These are phyloP conservation scores for Anarhynchus alexandrinus DNA, from an alignment of 2,113 vertebrate genomes.

Conservation along the genomic window DNA sequence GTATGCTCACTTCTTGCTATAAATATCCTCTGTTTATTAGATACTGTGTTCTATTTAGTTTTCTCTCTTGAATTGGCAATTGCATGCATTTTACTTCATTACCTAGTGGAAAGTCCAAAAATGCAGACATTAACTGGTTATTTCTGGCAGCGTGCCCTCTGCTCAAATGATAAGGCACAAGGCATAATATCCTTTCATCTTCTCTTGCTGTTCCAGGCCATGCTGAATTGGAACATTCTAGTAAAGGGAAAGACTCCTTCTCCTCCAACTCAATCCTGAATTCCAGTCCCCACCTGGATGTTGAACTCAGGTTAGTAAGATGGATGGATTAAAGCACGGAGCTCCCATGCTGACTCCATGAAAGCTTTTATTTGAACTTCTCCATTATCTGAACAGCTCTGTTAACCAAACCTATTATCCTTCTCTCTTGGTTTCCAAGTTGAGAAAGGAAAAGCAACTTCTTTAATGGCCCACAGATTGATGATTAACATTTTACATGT, in stretches of 20 bases:
- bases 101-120: neutral
- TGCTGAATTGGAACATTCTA: neutral
- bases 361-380: constrained; percentile 67
- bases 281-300: neutral
- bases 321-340: constrained; percentile 52
- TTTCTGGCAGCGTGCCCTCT: neutral
- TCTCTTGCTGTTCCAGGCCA: neutral
- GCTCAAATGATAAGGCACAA: neutral
- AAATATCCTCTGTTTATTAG: neutral
- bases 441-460: constrained; percentile 78
- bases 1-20: neutral
- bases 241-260: neutral
- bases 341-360: constrained; percentile 68
- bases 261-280: neutral
- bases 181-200: neutral
- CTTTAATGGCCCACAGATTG: constrained; percentile 81
- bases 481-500: constrained; percentile 83
- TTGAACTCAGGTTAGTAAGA: constrained; percentile 59
- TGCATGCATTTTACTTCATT: neutral
- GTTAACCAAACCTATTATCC: constrained; percentile 82
- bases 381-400: constrained; percentile 76
- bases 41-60: neutral
- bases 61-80: neutral
- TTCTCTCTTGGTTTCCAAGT: constrained; percentile 77
- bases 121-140: neutral